Base-by-base conservation (phyloP, 2,888 invertebrate species). In the Drosophila falleni region DNA sequence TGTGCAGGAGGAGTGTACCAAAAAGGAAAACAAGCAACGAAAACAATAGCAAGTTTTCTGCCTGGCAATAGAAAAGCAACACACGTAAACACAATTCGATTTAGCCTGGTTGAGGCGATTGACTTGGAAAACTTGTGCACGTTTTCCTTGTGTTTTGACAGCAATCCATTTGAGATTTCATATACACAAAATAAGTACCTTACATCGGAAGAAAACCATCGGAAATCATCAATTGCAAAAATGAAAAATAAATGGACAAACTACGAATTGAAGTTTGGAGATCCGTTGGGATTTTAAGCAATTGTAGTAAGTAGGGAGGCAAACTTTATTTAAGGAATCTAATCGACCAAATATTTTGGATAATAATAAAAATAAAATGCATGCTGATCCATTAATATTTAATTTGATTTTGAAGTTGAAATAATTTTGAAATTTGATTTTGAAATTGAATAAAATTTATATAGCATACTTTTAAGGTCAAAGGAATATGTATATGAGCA, bases 81-180 rank as follows among this genome's bases (percentile, higher is more conserved):
- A 23, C 23, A 23, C 78, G 49, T 61, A 46, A 71, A 64, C 39
- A 71, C 66, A 67, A 80, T 76, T 78, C 67, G 76, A 76, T 76
- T 55, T 31, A 39, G 37, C 37, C 49, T 29, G 46, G 33, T 49
- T 59, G 16, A 33, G 35, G 44, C 26, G 39, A 35, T 61, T 50
- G 47, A 47, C 23, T 37, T 33, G 53, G 42, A 49, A 60, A 68
- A 63, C 64, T 64, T 65, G 71, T 63, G 69, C 75, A 74, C 70
- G 63, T 56, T 78, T 16, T 55, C 51, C 62, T 63, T 46, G 35
- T 58, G 60, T 78, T 78, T 78, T 78, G 75, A 73, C 78, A 78
- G 75, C 74, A 75, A 67, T 63, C 63, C 78, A 78, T 68, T 78
- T 73, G 63, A 78, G 75, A 75, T 74, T 73, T 55, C 15, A 16